phyloP scores from a whole-genome alignment of 2,888 invertebrate genomes.

The Dasysyrphus tricinctus region DNA sequence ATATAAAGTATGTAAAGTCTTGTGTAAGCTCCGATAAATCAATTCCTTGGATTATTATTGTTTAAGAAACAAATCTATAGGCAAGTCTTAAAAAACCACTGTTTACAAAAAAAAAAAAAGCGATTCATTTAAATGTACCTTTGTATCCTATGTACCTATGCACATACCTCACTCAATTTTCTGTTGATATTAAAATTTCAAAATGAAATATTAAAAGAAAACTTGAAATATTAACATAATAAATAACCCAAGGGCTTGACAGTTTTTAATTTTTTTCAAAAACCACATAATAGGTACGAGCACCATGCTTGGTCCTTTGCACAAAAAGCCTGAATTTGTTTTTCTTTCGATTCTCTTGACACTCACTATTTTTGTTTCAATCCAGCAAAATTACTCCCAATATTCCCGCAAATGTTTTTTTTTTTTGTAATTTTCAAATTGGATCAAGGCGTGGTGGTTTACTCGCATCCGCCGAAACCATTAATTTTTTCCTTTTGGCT shows the following conservation, averaged over 20 bases:
- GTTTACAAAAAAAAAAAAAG: too few relatives aligned
- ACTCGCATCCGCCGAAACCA: constrained; percentile 23
- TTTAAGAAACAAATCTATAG: too few relatives aligned
- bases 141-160: too few relatives aligned
- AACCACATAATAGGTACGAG: neutral
- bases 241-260: neutral
- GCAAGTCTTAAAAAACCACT: too few relatives aligned
- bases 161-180: too few relatives aligned
- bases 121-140: too few relatives aligned
- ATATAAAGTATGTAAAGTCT: too few relatives aligned
- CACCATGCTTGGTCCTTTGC: neutral
- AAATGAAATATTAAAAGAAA: neutral
- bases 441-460: neutral
- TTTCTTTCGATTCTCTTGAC: neutral
- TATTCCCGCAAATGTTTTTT: constrained; percentile 2
- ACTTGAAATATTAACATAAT: neutral
- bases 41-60: too few relatives aligned
- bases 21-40: too few relatives aligned
- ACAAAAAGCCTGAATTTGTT: neutral
- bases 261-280: neutral
- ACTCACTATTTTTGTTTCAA: neutral
- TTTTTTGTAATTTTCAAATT: neutral
- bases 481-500: constrained; percentile 52
- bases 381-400: neutral
- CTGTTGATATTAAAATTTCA: neutral